phyloP scores from a whole-genome alignment of 2,113 vertebrate genomes.

The Chiloscyllium plagiosum region DNA sequence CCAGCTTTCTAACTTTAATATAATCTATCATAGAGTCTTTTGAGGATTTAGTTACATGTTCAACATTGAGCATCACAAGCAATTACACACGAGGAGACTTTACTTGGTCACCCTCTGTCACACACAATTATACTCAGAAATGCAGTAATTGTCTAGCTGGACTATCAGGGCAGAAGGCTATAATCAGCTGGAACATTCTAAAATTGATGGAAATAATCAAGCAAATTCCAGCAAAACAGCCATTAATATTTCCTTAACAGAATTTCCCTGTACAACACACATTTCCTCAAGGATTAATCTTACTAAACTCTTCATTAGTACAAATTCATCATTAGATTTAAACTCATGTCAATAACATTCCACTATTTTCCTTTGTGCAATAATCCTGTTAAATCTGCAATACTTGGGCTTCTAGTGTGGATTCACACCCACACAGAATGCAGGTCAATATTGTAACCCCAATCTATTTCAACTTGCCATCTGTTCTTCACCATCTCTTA shows the following conservation, averaged over 20 bases:
- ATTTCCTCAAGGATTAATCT: not conserved
- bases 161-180: not conserved
- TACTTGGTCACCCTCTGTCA: conserved; percentile 25
- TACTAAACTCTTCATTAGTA: not conserved
- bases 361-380: not conserved
- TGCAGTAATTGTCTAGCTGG: conserved; percentile 20
- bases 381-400: not conserved
- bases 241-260: not conserved
- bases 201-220: conserved; percentile 18
- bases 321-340: conserved; percentile 4
- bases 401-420: not conserved
- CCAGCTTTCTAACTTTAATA: conserved; percentile 18
- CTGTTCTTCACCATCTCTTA: not conserved
- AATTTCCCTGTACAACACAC: not conserved
- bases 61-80: conserved; percentile 29
- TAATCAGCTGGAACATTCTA: not conserved
- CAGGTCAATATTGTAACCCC: not conserved
- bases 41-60: conserved; percentile 17
- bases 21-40: not conserved
- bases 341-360: conserved; percentile 13
- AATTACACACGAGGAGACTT: conserved; percentile 1
- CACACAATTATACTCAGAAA: not conserved
- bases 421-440: not conserved
- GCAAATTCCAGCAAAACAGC: not conserved
- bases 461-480: not conserved